phyloP scores from a whole-genome alignment of 2,888 invertebrate genomes.

The Pristionchus arcanus region DNA sequence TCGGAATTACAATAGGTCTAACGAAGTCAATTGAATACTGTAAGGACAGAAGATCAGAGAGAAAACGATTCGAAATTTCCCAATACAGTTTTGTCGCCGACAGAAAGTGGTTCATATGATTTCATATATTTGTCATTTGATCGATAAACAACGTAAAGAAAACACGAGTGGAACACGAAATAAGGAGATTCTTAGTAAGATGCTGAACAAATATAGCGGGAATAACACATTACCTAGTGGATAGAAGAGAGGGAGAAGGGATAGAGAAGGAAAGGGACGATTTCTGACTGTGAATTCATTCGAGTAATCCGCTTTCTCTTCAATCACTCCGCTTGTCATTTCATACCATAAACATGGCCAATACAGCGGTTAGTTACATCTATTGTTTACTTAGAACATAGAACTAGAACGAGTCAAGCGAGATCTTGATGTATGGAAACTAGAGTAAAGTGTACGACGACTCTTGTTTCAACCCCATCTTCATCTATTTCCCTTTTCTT shows the following conservation, averaged over 20 bases:
- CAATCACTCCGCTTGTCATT: neutral
- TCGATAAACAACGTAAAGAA: neutral
- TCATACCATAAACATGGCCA: conserved; percentile 31
- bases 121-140: neutral
- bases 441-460: neutral
- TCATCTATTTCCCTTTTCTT: neutral
- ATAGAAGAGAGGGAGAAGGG: neutral
- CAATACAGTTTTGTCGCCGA: conserved; percentile 48
- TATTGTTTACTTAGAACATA: neutral
- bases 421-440: neutral
- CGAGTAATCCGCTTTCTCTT: conserved; percentile 10
- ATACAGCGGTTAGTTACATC: neutral
- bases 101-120: conserved; percentile 35
- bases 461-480: neutral
- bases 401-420: neutral
- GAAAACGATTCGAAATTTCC: neutral
- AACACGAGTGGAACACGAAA: conserved; percentile 23
- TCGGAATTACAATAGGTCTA: neutral
- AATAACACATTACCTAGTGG: conserved; percentile 8
- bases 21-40: neutral
- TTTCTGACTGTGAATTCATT: conserved; percentile 34
- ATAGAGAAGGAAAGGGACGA: neutral
- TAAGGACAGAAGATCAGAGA: neutral
- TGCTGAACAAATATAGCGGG: conserved; percentile 13
- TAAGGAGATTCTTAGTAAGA: conserved; percentile 16